Evolutionary conservation across 2,113 vertebrate genomes (phyloP), one percentile per base, ranked within the genome.

Genomic region (Takifugu flavidus): DNA sequence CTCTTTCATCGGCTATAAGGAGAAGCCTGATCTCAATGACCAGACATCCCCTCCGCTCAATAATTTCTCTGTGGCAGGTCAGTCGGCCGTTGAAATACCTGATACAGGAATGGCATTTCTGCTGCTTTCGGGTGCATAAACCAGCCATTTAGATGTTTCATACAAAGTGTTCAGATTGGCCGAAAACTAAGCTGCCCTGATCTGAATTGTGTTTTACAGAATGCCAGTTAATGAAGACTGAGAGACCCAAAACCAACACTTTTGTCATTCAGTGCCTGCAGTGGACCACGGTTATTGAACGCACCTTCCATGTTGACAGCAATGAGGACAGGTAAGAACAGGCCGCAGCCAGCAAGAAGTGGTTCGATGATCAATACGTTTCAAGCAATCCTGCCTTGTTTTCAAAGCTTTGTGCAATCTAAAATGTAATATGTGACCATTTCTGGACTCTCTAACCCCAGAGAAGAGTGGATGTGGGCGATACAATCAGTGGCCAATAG

Each of bases 261-360:
- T 96, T 96, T 4, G 92, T 96, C 63, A 96, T 95, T 70, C 93
- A 94, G 12, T 96, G 94, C 79, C 65, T 96, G 20, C 94, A 96
- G 79, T 95, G 94, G 94, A 95, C 94, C 0, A 94, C 94, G 0
- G 93, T 96, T 66, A 96, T 96, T 0, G 94, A 96, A 69, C 85
- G 93, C 49, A 96, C 94, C 3, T 96, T 96, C 82, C 93, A 95
- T 0, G 94, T 96, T n/a, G 94, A 96, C 54, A 93, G 82, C 27
- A 92, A 91, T 0, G 93, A 94, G 0, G 93, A 96, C 67, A 89
- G 94, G 94, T 91, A 49, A 64, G 83, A 31, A 55, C 1, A 25
- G 7, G 11, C 0, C 26, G 3, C 59, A 59, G 13, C 3, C 29
- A 31, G 20, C 53, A 39, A 2, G 8, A 39, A 11, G 34, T 39